Base-by-base conservation (phyloP, 1,140 invertebrate species). In the Dysdera silvatica region DNA sequence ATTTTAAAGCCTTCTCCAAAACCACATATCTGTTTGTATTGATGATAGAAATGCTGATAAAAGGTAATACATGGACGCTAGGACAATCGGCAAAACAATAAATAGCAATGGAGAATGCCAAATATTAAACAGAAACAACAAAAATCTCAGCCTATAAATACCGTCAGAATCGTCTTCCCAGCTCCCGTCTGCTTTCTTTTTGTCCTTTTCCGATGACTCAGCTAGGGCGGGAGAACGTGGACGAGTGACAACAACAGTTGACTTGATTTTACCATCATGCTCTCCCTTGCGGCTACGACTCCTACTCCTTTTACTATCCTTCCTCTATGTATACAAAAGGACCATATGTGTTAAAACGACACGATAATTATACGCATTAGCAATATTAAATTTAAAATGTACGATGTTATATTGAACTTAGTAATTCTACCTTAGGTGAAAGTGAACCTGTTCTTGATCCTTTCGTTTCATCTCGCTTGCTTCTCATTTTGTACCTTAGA, bases 241-340 rank as follows among this genome's bases (percentile, higher is more conserved):
- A 43, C 63, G 31, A 18, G 68, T 66, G 2, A 69, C 68, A 23
- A 69, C 68, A 33, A 69, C 68, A 26, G 65, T 67, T 28, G 68
- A 69, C 35, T 68, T 69, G 20, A 69, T 69, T 32, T 69, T 69
- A 24, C 49, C 43, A 12, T 69, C 68, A 49, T 60, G 60, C 16
- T 69, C 68, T 4, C 40, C 51, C 58, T 64, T 68, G 6, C 58
- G 45, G 35, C 51, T 68, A 16, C 47, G 45, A 49, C 53, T 68
- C 28, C 26, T 62, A 18, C 61, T 65, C 0, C 61, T 31, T 18
- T 63, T 55, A 16, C 47, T 41, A 37, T n/a, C 37, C 31, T 48
- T 51, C 32, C 48, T 59, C 45, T 59, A 45, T 60, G 45, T 23
- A 52, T 60, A 29, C 26, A 45, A 59, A 1, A 24, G 4, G 40